Evolutionary conservation across 2,797 vertebrate species (phyloP), one percentile per base, ranked within the genome.

Genomic region (Chaetophractus vellerosus): DNA sequence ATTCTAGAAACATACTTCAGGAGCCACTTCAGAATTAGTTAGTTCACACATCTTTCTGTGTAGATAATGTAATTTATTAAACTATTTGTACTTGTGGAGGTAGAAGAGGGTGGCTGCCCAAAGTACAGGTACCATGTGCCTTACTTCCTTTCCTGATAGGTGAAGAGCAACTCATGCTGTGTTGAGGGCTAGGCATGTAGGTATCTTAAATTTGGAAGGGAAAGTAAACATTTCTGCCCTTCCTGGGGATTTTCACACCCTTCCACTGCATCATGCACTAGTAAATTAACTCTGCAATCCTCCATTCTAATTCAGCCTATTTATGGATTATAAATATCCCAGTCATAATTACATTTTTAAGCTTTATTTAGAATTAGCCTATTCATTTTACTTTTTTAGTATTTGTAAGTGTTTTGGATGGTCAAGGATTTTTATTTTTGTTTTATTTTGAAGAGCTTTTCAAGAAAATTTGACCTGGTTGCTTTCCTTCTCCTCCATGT

Each of bases 381-480:
- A 7, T 93, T 81, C 23, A 50, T 72, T 94, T 76, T 55, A 31
- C 0, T 79, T 59, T 11, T 19, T 55, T 90, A 59, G 3, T 95
- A 41, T 85, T 90, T 89, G 21, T 55, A 55, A 55, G 24, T 76
- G 19, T 85, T 91, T 91, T 45, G 48, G 66, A 19, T 94, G 26
- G 2, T 36, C 14, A 72, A 61, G 48, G 12, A 80, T 36, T 95
- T 85, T 55, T 79, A 11, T 52, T 83, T 76, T 76, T 80, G 6
- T 59, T 88, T 91, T 75, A 16, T 85, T 89, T 94, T 92, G 41
- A 93, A 92, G 55, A 71, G 11, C 48, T 95, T 86, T 57, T 79
- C 26, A 84, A 55, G 61, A 33, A 94, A 64, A 2, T 81, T 96
- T 52, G 16, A 33, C 31, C 24, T 55, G 16, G 11, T 76, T 93